Percentiles rank a stretch among this genome's conserved stretches.
Conservation (phyloP, 2,113 vertebrate species). For the Triplophysa tibetana region DNA sequence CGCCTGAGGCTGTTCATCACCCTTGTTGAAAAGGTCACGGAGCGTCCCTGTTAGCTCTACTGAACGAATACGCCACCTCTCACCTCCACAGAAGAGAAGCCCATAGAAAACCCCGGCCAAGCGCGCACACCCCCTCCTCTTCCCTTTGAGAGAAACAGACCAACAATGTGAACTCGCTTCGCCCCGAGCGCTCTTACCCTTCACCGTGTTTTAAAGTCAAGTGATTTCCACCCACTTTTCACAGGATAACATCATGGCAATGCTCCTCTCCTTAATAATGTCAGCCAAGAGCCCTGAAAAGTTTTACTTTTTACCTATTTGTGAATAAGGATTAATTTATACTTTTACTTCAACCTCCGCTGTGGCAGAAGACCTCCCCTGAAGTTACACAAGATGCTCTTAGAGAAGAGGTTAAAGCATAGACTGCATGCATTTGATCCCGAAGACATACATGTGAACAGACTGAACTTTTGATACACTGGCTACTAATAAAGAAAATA, state of each 20-base stretch:
- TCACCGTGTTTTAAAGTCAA: conserved; percentile 14
- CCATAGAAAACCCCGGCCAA: conserved; percentile 25
- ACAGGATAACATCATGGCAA: too few species aligned
- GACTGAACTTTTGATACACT: background rate
- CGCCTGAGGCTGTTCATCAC: conserved; percentile 52
- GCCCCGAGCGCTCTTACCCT: conserved; percentile 19
- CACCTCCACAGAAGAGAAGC: conserved; percentile 41
- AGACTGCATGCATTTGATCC: background rate
- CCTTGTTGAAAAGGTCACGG: conserved; percentile 51
- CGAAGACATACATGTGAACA: background rate
- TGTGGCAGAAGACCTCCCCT: conserved; percentile 10
- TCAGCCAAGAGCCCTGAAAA: background rate
- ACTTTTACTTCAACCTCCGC: background rate
- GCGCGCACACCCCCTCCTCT: background rate
- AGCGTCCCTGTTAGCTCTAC: conserved; percentile 35
- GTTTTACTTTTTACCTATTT: background rate
- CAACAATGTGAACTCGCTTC: conserved; percentile 13
- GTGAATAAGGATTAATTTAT: background rate
- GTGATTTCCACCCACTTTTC: conserved; percentile 36
- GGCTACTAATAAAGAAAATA: background rate
- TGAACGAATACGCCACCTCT: conserved; percentile 33
- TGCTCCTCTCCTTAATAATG: too few species aligned
- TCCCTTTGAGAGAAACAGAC: conserved; percentile 1
- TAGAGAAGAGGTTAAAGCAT: conserved; percentile 9
- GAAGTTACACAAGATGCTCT: conserved; percentile 6